phyloP scores from a whole-genome alignment of 2,797 vertebrate genomes.

The Xenopus petersii region DNA sequence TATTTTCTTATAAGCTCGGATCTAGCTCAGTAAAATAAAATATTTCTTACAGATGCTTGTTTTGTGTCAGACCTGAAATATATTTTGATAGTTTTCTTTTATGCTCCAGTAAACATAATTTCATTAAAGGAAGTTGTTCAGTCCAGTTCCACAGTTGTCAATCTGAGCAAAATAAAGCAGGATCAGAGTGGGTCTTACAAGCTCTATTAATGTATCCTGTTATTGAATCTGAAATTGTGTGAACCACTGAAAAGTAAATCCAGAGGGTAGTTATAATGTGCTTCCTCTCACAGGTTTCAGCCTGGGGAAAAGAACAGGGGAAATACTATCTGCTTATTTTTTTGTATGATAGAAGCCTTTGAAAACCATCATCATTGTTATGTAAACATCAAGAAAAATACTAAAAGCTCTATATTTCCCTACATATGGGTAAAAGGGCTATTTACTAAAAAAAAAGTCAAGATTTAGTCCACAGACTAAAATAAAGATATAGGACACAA shows the following conservation, averaged over 20 bases:
- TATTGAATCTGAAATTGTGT: slow-evolving; percentile 11
- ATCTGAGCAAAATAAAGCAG: slow-evolving; percentile 28
- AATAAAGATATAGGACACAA: no score
- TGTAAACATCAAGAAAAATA: no score
- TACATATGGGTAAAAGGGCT: no score
- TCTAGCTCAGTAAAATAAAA: slow-evolving; percentile 51
- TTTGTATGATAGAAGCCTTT: no score
- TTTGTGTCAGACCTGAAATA: slow-evolving; percentile 38
- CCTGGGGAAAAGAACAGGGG: neutral
- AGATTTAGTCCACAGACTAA: no score
- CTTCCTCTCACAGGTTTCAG: neutral
- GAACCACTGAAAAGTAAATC: slow-evolving; percentile 3
- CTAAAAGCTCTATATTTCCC: no score
- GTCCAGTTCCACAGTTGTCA: slow-evolving; percentile 20
- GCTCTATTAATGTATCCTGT: slow-evolving; percentile 20
- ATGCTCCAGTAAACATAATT: slow-evolving; percentile 37
- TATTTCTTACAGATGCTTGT: slow-evolving; percentile 26
- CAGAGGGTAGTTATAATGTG: neutral
- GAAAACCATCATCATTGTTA: no score
- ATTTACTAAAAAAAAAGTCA: no score
- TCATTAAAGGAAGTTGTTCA: slow-evolving; percentile 30
- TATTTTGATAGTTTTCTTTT: slow-evolving; percentile 45
- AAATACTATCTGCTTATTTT: no score
- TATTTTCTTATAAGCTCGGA: slow-evolving; percentile 46
- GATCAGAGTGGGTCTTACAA: slow-evolving; percentile 33